phyloP scores from a whole-genome alignment of 2,113 vertebrate species.

The Brevimyrus niger region DNA sequence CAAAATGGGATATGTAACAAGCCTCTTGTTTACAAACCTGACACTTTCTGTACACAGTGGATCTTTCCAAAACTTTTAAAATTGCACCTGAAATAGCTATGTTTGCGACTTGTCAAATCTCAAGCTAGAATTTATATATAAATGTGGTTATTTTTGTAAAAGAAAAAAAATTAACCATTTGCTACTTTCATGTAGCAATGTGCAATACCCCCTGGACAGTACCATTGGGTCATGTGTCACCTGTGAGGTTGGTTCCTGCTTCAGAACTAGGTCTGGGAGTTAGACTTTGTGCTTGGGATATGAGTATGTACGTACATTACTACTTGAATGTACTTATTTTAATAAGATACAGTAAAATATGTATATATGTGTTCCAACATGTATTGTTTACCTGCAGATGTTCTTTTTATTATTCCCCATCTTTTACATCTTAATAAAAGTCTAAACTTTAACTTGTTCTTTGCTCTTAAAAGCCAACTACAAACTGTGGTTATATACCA shows the following conservation, averaged over 20 bases:
- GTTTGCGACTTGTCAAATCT: not conserved
- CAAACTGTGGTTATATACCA: not conserved
- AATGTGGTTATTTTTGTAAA: constrained; percentile 3
- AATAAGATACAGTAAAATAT: constrained; percentile 41
- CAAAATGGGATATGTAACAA: not conserved
- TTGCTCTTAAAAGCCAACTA: not conserved
- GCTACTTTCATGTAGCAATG: constrained; percentile 7
- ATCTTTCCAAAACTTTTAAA: not conserved
- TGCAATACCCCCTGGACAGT: not conserved
- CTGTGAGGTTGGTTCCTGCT: not conserved
- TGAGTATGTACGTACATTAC: constrained; percentile 42
- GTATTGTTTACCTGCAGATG: constrained; percentile 42
- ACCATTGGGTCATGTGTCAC: not conserved
- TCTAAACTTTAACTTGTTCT: constrained; percentile 19
- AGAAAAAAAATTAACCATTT: not conserved
- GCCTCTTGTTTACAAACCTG: not conserved
- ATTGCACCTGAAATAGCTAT: not conserved
- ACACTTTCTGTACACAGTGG: not conserved
- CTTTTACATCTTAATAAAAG: constrained; percentile 58
- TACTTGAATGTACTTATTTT: constrained; percentile 69
- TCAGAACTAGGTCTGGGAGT: not conserved
- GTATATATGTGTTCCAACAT: constrained; percentile 70
- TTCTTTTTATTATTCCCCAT: constrained; percentile 52
- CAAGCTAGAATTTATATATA: not conserved
- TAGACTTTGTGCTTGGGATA: not conserved